phyloP scores from a whole-genome alignment of 2,113 vertebrate genomes.

The Leucosticte australis region DNA sequence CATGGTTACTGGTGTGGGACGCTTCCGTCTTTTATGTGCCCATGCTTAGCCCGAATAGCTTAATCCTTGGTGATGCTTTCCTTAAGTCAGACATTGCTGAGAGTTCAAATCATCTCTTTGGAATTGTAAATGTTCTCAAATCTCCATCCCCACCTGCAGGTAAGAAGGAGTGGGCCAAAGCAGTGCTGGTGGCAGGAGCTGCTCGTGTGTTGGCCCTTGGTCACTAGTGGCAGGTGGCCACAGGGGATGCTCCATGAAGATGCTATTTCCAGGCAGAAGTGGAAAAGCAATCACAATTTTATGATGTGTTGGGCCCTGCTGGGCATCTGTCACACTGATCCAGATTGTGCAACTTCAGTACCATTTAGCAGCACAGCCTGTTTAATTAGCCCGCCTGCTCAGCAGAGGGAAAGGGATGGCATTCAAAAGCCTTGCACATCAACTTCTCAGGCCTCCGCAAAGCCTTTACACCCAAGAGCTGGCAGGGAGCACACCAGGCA shows the following conservation, averaged over 20 bases:
- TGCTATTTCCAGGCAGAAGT: background rate
- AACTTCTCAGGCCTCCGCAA: background rate
- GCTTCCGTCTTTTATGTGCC: background rate
- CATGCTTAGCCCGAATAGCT: background rate
- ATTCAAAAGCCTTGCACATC: background rate
- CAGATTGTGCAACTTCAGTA: background rate
- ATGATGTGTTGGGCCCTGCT: background rate
- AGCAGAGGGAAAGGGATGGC: background rate
- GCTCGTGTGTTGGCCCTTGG: rapidly evolving
- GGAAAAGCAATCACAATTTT: background rate
- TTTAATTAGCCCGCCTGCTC: background rate
- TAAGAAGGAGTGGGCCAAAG: rapidly evolving
- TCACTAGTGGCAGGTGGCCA: background rate
- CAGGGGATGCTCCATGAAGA: background rate
- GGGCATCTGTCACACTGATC: rapidly evolving
- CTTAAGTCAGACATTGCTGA: background rate
- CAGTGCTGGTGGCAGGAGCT: background rate
- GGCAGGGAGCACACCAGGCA: background rate
- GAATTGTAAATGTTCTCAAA: background rate
- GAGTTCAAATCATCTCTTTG: background rate
- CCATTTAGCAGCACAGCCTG: background rate
- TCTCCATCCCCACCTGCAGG: background rate
- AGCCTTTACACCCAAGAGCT: background rate
- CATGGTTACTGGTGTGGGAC: background rate
- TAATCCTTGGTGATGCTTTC: background rate